A percentile compares a stretch with the other conserved stretches of the same genome.
phyloP scores from a whole-genome alignment of 2,888 invertebrate genomes.

The Coenonympha arcania region DNA sequence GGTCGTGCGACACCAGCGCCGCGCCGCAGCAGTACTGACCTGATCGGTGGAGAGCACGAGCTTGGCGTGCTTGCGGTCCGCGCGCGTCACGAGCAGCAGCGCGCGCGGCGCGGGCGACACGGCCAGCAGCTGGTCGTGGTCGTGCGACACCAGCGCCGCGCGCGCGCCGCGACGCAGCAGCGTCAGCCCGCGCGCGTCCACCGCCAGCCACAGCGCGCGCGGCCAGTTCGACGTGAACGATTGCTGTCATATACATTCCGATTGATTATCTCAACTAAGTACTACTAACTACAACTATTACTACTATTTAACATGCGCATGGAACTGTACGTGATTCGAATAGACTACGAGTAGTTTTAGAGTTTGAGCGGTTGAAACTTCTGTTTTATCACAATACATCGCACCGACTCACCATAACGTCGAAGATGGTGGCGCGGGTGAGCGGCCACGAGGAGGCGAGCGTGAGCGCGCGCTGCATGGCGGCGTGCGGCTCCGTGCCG shows the following conservation, averaged over 20 bases:
- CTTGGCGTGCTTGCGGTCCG: constrained; percentile 92
- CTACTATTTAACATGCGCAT: too few species aligned
- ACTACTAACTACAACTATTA: too few species aligned
- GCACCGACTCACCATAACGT: constrained; percentile 89
- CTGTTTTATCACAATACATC: too few species aligned
- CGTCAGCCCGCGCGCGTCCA: constrained; percentile 93
- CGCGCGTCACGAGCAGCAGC: constrained; percentile 93
- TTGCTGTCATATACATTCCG: constrained; percentile 77
- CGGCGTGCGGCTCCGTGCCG: constrained; percentile 88
- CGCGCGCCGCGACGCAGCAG: constrained; percentile 90
- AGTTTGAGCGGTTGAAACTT: too few species aligned
- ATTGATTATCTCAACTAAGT: neutral
- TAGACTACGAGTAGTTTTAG: too few species aligned
- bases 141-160: constrained; percentile 91
- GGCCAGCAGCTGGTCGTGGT: constrained; percentile 90
- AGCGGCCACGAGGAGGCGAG: constrained; percentile 95
- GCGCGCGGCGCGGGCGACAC: constrained; percentile 94
- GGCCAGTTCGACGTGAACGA: constrained; percentile 98
- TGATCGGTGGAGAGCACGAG: constrained; percentile 94
- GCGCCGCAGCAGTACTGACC: too few species aligned
- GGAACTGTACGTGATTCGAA: too few species aligned
- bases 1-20: too few species aligned
- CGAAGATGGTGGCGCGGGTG: constrained; percentile 93
- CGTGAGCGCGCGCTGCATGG: constrained; percentile 93
- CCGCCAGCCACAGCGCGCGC: constrained; percentile 91